Conservation (phyloP, 2,797 vertebrate species). For the Phalanger gymnotis region DNA sequence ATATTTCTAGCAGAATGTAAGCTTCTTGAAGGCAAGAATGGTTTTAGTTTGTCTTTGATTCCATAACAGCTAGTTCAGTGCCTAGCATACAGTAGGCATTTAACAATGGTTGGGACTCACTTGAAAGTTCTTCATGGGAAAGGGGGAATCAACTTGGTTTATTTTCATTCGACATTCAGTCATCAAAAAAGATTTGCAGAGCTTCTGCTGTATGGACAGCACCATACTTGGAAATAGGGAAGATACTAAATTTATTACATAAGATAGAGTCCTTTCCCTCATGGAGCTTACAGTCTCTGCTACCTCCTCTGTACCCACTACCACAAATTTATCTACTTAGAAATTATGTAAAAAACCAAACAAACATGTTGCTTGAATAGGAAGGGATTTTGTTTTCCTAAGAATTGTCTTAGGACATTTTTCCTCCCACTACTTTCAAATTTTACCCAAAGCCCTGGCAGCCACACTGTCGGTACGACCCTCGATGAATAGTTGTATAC, state of each 20-base stretch:
- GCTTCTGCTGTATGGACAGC: background rate
- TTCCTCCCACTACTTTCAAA: slow-evolving; percentile 1
- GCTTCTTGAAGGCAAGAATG: background rate
- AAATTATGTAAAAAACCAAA: too few relatives aligned
- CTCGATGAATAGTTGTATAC: background rate
- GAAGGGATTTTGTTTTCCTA: background rate
- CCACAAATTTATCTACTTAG: background rate
- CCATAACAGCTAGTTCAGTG: background rate
- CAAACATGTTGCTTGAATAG: background rate
- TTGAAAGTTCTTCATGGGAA: background rate
- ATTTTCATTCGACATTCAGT: background rate
- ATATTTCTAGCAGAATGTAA: background rate
- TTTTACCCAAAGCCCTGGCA: slow-evolving; percentile 7
- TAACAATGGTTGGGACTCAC: background rate
- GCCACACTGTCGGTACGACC: slow-evolving; percentile 5
- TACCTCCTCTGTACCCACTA: background rate
- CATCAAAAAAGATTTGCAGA: background rate
- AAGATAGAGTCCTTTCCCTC: background rate
- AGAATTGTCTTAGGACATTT: background rate
- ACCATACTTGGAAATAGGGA: background rate
- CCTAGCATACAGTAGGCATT: background rate
- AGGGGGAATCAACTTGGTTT: background rate
- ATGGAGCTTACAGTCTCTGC: background rate
- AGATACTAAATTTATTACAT: background rate
- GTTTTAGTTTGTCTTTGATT: background rate